These are phyloP conservation scores for Triops cancriformis DNA, from an alignment of 1,140 invertebrate species.

Conservation along the genomic window DNA sequence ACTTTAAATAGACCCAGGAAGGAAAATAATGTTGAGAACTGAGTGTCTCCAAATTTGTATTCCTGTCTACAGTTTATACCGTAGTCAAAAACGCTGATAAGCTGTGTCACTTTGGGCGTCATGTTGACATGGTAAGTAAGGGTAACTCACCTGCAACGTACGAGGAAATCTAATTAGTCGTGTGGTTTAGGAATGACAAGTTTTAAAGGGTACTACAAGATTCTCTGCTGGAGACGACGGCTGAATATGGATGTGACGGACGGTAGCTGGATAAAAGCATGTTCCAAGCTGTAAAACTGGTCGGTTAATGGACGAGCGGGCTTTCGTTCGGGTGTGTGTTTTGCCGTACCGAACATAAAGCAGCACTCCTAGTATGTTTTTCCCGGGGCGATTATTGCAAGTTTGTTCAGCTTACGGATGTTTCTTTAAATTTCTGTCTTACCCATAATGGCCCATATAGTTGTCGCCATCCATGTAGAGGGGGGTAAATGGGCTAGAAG, in stretches of 20 bases:
- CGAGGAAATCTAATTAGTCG: neutral
- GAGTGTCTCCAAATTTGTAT: neutral
- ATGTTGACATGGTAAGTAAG: neutral
- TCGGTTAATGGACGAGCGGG: neutral
- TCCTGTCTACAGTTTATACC: neutral
- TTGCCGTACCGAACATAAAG: constrained; percentile 13
- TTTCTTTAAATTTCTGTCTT: neutral
- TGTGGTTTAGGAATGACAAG: neutral
- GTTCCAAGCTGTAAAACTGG: neutral
- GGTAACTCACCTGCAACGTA: neutral
- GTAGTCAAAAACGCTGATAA: neutral
- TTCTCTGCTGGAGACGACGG: neutral
- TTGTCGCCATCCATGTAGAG: neutral
- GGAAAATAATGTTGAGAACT: neutral
- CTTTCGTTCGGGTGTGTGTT: neutral
- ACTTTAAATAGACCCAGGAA: neutral
- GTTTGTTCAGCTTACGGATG: neutral
- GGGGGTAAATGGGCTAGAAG: constrained; percentile 3
- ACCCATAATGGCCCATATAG: neutral
- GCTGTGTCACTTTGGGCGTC: neutral
- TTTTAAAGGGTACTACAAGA: neutral
- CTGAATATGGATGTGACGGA: constrained; percentile 9
- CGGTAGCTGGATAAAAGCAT: neutral
- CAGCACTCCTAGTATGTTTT: constrained; percentile 2
- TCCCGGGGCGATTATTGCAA: neutral